Evolutionary conservation across 37 sponge, comb jelly and placozoan genomes (phyloP).

Genomic region (Crambe crambe): DNA sequence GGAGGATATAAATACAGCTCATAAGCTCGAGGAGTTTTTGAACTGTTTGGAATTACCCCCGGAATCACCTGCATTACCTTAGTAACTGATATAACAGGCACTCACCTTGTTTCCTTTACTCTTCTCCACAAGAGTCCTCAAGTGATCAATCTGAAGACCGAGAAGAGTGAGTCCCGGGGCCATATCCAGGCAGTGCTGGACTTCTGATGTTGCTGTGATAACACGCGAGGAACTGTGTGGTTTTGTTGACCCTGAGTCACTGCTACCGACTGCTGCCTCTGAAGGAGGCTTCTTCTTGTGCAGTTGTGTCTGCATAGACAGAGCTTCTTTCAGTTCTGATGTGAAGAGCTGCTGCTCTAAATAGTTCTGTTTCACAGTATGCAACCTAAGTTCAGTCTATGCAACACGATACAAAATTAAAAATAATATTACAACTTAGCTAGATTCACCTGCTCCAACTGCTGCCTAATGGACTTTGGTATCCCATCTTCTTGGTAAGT

Average conservation of each 20-base stretch:
- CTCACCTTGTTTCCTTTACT: not conserved
- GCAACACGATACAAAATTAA: not conserved
- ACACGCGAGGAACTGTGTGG: not conserved
- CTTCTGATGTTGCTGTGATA: constrained; percentile 3
- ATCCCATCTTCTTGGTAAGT: constrained; percentile 11
- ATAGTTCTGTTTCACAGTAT: constrained; percentile 9
- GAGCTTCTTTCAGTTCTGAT: not conserved
- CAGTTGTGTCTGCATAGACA: not conserved
- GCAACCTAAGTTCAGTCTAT: constrained; percentile 17
- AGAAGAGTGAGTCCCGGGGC: constrained; percentile 20
- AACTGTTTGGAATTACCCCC: no score
- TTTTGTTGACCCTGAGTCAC: not conserved
- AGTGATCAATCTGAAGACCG: constrained; percentile 9
- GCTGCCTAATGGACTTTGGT: not conserved
- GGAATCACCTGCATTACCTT: not conserved
- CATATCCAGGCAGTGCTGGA: constrained; percentile 41
- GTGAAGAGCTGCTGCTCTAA: constrained; percentile 22
- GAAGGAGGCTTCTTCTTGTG: not conserved
- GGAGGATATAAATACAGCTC: not conserved
- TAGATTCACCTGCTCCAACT: constrained; percentile 12
- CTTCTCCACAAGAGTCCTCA: no score
- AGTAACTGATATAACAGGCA: not conserved
- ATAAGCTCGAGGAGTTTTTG: no score
- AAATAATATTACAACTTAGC: not conserved
- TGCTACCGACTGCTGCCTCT: not conserved